Conservation (phyloP, 2,888 invertebrate genomes). For the Quadriops clusia region DNA sequence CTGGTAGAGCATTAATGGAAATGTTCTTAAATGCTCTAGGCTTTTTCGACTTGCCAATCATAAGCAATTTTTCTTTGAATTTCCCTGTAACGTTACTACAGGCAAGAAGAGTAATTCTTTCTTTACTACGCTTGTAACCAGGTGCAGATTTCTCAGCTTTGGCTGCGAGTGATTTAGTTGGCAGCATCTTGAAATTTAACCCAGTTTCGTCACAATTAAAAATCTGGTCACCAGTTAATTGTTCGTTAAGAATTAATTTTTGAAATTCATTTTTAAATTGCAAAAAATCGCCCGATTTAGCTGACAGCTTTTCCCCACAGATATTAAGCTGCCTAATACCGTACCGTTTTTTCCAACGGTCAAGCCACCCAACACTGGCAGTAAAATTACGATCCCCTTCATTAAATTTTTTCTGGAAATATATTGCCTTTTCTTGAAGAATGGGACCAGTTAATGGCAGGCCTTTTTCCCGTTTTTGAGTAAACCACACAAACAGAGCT, state of each 20-base stretch:
- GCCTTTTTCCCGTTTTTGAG: slow-evolving; percentile 3
- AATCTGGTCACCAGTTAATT: no score
- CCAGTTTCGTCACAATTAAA: slow-evolving; percentile 18
- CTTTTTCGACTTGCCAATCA: slow-evolving; percentile 17
- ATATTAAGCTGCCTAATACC: slow-evolving; percentile 1
- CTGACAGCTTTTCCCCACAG: slow-evolving; percentile 2
- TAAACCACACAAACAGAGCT: slow-evolving; percentile 2
- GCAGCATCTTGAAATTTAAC: slow-evolving; percentile 18
- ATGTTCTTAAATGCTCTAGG: slow-evolving; percentile 17
- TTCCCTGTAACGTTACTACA: slow-evolving; percentile 18
- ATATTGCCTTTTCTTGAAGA: slow-evolving; percentile 1
- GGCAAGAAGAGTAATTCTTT: slow-evolving; percentile 17
- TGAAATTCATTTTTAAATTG: no score
- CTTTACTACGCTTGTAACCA: slow-evolving; percentile 17
- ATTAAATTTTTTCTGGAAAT: not conserved
- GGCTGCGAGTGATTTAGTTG: slow-evolving; percentile 16
- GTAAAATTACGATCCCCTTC: not conserved
- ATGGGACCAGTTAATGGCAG: not conserved
- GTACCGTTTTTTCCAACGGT: slow-evolving; percentile 2
- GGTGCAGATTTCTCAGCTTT: slow-evolving; percentile 14
- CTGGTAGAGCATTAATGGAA: slow-evolving; percentile 14
- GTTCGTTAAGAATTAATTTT: no score
- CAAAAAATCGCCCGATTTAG: not conserved
- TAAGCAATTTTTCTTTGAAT: slow-evolving; percentile 15
- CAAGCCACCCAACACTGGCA: slow-evolving; percentile 3